Evolutionary conservation across 2,888 invertebrate genomes (phyloP), one percentile per base, ranked within the genome.

Genomic region (Synanthedon vespiformis): DNA sequence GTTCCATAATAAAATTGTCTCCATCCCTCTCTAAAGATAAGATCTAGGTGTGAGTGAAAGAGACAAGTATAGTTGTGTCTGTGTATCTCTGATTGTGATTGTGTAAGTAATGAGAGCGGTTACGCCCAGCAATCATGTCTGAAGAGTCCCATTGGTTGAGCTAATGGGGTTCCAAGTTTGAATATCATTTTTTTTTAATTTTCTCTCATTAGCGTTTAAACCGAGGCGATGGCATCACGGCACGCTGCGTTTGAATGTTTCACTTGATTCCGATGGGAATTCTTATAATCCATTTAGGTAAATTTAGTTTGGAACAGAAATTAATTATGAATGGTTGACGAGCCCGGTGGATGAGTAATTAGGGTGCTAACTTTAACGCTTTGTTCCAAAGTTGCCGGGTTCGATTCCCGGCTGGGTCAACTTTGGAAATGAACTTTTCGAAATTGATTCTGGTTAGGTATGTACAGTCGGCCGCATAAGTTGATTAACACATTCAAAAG

Each of bases 71-170:
- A 70, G 2, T 40, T 65, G 52, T 58, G 52, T 52, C 13, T 40
- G 51, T 62, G 54, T 62, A 60, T 55, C 51, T 54, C 40, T 41
- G 51, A 40, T 49, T 54, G 56, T 61, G 55, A 60, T 64, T 61
- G 57, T 59, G 70, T 80, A 74, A 84, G 80, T 85, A 84, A 87
- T 85, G 82, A 80, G 72, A 54, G 59, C 61, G 55, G 80, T 77
- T 81, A 82, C 85, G 84, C 85, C 86, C 83, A 60, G 70, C 78
- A 84, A 86, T 85, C 83, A 84, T 67, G 65, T 57, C 55, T 60
- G 65, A 56, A 62, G 57, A 61, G 66, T 67, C 70, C 71, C 68
- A 85, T 85, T 87, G 85, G 85, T 77, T 61, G 75, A 55, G 57
- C 69, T 77, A 74, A 74, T 76, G 63, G 72, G 67, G 74, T 74